Percentiles rank a stretch among this genome's conserved stretches.
phyloP scores from a whole-genome alignment of 2,797 vertebrate genomes.

The Lateolabrax maculatus region DNA sequence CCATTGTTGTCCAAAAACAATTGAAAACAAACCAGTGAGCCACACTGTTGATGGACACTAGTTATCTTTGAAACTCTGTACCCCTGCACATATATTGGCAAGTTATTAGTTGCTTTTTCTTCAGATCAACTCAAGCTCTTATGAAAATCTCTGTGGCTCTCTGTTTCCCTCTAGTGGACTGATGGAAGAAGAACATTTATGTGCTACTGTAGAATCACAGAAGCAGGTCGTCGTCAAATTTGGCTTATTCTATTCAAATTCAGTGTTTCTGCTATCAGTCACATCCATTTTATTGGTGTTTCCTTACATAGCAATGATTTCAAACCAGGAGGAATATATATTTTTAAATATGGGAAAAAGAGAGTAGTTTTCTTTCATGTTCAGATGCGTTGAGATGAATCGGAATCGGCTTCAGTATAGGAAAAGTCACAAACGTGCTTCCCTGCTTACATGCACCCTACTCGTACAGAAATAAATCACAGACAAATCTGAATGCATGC shows the following conservation, averaged over 20 bases:
- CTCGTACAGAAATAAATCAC: not conserved
- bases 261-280: not conserved
- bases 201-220: not conserved
- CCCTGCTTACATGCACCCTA: not conserved
- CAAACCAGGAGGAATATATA: not conserved
- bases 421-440: not conserved
- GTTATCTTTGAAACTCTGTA: not conserved
- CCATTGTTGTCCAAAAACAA: not conserved
- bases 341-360: too few species aligned
- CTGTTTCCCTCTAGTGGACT: slow-evolving; percentile 34
- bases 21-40: not conserved
- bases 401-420: not conserved
- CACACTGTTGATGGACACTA: too few species aligned
- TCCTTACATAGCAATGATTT: not conserved
- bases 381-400: too few species aligned
- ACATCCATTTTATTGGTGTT: not conserved
- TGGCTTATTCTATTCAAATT: not conserved
- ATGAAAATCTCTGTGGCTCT: not conserved
- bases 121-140: not conserved
- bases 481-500: not conserved
- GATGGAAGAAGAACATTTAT: not conserved
- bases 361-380: too few species aligned
- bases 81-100: not conserved
- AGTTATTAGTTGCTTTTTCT: too few species aligned
- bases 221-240: not conserved